Evolutionary conservation across 2,888 invertebrate genomes (phyloP).

Genomic region (Pyrrhosoma nymphula): DNA sequence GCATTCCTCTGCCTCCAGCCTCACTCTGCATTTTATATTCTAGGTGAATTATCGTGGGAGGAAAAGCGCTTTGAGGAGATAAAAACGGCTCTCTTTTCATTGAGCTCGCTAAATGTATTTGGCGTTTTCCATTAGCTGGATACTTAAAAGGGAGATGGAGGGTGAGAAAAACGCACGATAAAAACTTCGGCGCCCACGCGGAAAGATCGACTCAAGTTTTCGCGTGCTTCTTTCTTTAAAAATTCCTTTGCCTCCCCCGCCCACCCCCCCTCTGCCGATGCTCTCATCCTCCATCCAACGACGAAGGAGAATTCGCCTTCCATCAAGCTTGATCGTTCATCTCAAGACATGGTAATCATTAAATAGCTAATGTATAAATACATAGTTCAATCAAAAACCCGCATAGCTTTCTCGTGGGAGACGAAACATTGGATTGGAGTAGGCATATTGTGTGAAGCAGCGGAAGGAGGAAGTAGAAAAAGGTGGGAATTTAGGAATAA

Average conservation of each 20-base stretch:
- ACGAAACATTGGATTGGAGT: no score
- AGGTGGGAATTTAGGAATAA: no score
- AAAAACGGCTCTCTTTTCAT: neutral
- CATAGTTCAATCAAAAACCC: no score
- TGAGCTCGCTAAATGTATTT: constrained; percentile 12
- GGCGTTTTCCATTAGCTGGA: constrained; percentile 21
- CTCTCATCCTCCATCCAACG: neutral
- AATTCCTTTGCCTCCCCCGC: neutral
- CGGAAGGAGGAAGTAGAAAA: no score
- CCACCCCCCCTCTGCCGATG: neutral
- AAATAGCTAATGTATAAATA: no score
- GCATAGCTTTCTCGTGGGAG: no score
- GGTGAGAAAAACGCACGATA: neutral
- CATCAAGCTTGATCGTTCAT: neutral
- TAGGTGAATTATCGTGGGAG: neutral
- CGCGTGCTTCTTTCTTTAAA: neutral
- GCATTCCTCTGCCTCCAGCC: neutral
- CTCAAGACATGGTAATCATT: no score
- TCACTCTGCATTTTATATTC: neutral
- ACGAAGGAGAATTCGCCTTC: neutral
- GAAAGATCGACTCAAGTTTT: neutral
- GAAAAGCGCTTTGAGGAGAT: neutral
- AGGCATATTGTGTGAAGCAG: no score
- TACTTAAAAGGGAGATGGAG: neutral
- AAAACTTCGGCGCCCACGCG: neutral